Evolutionary conservation across 2,113 vertebrate genomes (phyloP).

Genomic region (Spheniscus mendiculus): DNA sequence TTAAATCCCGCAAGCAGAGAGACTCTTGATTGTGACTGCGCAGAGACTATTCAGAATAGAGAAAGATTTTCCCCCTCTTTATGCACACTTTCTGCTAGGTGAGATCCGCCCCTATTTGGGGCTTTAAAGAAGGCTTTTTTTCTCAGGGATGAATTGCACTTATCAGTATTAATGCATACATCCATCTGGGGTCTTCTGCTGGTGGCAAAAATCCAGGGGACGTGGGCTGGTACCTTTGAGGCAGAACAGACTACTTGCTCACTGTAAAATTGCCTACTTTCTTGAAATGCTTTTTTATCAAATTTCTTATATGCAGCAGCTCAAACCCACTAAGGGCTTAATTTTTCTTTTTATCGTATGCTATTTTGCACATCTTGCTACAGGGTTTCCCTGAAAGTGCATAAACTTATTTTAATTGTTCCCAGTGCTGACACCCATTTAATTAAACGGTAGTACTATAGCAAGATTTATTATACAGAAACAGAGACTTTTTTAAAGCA

Average conservation of each 20-base stretch:
- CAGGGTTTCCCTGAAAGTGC: constrained; percentile 42
- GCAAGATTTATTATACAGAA: constrained; percentile 49
- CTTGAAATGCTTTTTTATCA: constrained; percentile 23
- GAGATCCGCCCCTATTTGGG: neutral
- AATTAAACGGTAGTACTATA: constrained; percentile 45
- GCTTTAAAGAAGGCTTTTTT: neutral
- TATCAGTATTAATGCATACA: neutral
- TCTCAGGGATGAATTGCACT: neutral
- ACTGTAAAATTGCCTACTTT: neutral
- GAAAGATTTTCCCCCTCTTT: neutral
- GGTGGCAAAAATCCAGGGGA: neutral
- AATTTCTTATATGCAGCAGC: neutral
- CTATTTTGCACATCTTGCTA: constrained; percentile 48
- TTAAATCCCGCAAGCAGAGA: neutral
- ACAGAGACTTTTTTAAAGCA: neutral
- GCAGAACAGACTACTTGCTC: neutral
- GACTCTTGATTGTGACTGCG: neutral
- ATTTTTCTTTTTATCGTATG: constrained; percentile 33
- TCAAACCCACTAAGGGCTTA: constrained; percentile 18
- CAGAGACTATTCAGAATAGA: neutral
- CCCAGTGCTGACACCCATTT: constrained; percentile 51
- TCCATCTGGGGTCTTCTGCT: neutral
- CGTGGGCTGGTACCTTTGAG: neutral
- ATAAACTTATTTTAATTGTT: constrained; percentile 62
- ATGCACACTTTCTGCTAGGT: neutral